phyloP scores from a whole-genome alignment of 1,140 invertebrate genomes.

The Atta cephalotes region DNA sequence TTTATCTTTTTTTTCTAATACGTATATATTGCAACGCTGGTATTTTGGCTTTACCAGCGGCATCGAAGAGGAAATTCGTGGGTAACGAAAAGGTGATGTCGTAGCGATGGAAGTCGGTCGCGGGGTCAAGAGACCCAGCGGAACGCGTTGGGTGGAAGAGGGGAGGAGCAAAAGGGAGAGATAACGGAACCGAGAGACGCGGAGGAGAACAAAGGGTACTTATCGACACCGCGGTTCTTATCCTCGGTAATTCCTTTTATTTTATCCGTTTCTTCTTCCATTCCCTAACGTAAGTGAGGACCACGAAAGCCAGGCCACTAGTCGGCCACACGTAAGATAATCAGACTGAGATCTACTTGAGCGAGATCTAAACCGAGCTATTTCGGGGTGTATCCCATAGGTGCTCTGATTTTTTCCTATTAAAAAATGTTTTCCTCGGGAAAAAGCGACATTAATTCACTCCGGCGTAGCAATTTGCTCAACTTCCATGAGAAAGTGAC shows the following conservation, averaged over 20 bases:
- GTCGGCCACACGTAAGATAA: constrained; percentile 70
- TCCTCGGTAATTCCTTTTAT: constrained; percentile 77
- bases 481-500: constrained; percentile 55
- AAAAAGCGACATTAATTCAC: constrained; percentile 56
- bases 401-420: constrained; percentile 39
- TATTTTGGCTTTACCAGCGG: constrained; percentile 16
- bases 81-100: constrained; percentile 46
- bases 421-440: constrained; percentile 39
- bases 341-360: constrained; percentile 66
- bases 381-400: constrained; percentile 45
- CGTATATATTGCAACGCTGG: neutral
- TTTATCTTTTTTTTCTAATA: constrained; percentile 3
- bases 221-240: constrained; percentile 79
- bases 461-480: constrained; percentile 55
- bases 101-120: constrained; percentile 28
- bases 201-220: constrained; percentile 76
- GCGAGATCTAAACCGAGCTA: constrained; percentile 59
- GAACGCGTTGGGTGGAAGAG: constrained; percentile 7
- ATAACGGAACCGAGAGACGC: constrained; percentile 51
- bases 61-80: constrained; percentile 36
- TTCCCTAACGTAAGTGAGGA: constrained; percentile 24
- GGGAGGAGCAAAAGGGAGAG: constrained; percentile 37
- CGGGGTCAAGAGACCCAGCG: constrained; percentile 30
- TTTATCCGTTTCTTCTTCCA: constrained; percentile 73
- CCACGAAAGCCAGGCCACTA: constrained; percentile 47